phyloP scores from a whole-genome alignment of 53 echinoderm and acorn worm genomes.

The Antedon mediterranea region DNA sequence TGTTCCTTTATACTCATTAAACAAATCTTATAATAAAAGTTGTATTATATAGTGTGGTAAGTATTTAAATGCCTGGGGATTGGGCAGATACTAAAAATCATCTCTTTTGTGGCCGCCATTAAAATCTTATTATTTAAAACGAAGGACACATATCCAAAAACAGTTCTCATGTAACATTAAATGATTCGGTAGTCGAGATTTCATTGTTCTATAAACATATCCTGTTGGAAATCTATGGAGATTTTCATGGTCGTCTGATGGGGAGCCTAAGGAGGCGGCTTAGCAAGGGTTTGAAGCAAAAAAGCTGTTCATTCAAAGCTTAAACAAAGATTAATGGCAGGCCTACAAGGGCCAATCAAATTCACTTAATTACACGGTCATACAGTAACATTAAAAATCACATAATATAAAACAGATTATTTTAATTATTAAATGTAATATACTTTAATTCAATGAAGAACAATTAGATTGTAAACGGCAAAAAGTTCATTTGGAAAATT shows the following conservation, averaged over 20 bases:
- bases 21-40: no score
- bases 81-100: not conserved
- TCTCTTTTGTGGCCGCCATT: not conserved
- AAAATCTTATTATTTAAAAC: not conserved
- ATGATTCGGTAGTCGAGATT: not conserved
- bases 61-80: not conserved
- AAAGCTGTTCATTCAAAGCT: not conserved
- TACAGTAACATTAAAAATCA: not conserved
- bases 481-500: no score
- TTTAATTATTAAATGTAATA: no score
- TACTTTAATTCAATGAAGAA: no score
- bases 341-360: not conserved
- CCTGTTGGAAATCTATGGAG: not conserved
- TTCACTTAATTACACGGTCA: not conserved
- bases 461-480: no score
- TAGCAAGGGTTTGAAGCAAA: not conserved
- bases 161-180: not conserved
- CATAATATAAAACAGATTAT: no score
- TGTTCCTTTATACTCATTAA: no score
- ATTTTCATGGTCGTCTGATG: not conserved
- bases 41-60: not conserved
- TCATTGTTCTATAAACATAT: not conserved
- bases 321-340: not conserved
- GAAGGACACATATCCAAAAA: not conserved
- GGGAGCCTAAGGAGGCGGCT: not conserved